phyloP scores from a whole-genome alignment of 2,113 vertebrate genomes.

The Psilopsiagon aurifrons region DNA sequence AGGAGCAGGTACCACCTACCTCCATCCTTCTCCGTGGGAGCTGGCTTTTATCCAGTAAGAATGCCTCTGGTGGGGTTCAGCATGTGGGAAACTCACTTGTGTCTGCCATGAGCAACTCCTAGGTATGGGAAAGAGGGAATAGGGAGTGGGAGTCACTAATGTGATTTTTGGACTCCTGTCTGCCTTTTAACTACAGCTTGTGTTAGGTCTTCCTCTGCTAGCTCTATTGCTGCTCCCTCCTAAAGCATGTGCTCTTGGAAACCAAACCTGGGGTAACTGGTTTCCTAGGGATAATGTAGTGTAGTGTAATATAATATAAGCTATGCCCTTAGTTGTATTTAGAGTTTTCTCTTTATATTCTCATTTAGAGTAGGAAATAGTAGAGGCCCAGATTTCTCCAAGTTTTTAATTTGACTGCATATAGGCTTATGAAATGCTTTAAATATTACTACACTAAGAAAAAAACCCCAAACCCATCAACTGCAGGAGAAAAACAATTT shows the following conservation, averaged over 20 bases:
- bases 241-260: background rate
- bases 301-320: background rate
- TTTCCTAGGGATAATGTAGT: background rate
- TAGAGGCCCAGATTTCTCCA: slow-evolving; percentile 7
- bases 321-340: background rate
- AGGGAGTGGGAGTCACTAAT: rapidly evolving
- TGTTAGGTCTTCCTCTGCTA: background rate
- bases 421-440: slow-evolving; percentile 52
- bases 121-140: background rate
- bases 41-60: background rate
- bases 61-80: background rate
- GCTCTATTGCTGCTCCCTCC: background rate
- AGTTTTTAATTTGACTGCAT: slow-evolving; percentile 48
- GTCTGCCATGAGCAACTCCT: background rate
- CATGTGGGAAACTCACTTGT: rapidly evolving
- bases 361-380: background rate
- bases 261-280: background rate
- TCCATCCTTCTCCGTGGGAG: background rate
- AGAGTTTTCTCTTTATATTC: background rate
- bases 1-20: rapidly evolving
- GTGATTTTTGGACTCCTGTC: background rate
- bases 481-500: slow-evolving; percentile 74
- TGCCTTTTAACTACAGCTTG: background rate
- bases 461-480: background rate
- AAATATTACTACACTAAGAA: slow-evolving; percentile 57